Conservation (phyloP, 2,113 vertebrate genomes). For the Loxodonta africana region DNA sequence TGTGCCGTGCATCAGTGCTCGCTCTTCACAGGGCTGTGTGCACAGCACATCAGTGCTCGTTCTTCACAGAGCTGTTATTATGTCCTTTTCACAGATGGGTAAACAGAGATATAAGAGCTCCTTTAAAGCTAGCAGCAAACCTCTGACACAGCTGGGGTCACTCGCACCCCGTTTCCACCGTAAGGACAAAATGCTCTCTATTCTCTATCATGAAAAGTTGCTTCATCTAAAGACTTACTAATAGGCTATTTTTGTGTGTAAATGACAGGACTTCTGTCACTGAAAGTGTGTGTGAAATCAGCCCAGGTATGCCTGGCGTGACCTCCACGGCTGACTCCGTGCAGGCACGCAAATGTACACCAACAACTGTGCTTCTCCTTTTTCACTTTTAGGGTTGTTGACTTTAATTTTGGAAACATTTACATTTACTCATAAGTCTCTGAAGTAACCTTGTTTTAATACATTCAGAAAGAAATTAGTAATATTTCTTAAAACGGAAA, state of each 20-base stretch:
- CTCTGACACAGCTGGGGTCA: not conserved
- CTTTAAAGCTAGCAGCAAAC: not conserved
- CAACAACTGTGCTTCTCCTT: not conserved
- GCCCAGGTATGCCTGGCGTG: not conserved
- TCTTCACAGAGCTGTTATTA: slow-evolving; percentile 39
- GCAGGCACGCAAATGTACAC: not conserved
- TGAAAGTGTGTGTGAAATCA: not conserved
- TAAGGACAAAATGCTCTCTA: not conserved
- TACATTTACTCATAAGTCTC: slow-evolving; percentile 66
- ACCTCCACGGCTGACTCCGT: not conserved
- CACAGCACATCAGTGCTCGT: not conserved
- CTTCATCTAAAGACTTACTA: not conserved
- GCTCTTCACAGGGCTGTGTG: not conserved
- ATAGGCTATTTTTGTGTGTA: not conserved
- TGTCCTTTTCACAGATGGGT: not conserved
- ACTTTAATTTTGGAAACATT: slow-evolving; percentile 84
- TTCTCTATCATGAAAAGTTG: not conserved
- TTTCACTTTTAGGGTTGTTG: slow-evolving; percentile 70
- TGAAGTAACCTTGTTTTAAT: slow-evolving; percentile 78
- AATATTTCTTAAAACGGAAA: slow-evolving; percentile 72
- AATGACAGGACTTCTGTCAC: not conserved
- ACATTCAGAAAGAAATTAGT: slow-evolving; percentile 78
- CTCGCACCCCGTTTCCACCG: not conserved
- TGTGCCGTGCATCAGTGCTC: not conserved
- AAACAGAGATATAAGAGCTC: not conserved